phyloP scores from a whole-genome alignment of 1,140 invertebrate species.

The Tetragnatha versicolor region DNA sequence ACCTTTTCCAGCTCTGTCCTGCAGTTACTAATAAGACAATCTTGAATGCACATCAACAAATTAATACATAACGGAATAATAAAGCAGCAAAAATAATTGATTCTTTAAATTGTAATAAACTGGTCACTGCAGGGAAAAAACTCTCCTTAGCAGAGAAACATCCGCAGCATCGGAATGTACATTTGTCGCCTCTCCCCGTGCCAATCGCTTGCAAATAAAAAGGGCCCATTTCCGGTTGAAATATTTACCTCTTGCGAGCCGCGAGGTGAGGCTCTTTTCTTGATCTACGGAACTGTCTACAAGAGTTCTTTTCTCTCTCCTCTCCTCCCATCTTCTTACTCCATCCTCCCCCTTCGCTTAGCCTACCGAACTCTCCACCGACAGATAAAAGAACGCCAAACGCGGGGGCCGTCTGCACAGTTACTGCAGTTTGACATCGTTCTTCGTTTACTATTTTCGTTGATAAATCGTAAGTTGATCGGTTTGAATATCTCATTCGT shows the following conservation, averaged over 20 bases:
- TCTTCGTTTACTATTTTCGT: too few species aligned
- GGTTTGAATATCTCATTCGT: too few species aligned
- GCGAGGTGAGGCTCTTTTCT: constrained; percentile 9
- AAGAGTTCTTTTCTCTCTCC: constrained; percentile 31
- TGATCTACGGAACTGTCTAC: constrained; percentile 51
- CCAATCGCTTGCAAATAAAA: constrained; percentile 28
- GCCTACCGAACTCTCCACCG: constrained; percentile 30
- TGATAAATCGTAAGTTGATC: too few species aligned
- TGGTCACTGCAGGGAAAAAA: too few species aligned
- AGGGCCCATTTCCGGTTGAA: constrained; percentile 46
- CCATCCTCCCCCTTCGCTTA: constrained; percentile 33
- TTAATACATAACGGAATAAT: too few species aligned
- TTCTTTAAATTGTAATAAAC: too few species aligned
- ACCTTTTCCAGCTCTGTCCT: too few species aligned
- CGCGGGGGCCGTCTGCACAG: not conserved
- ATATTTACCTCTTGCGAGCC: constrained; percentile 45
- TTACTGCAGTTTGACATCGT: too few species aligned
- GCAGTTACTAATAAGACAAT: too few species aligned
- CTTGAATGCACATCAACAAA: too few species aligned
- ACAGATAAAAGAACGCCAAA: constrained; percentile 31
- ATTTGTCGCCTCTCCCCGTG: constrained; percentile 3
- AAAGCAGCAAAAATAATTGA: too few species aligned
- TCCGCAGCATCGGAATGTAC: not conserved
- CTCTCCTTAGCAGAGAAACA: not conserved
- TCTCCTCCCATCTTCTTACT: constrained; percentile 18